A percentile compares a stretch with the other conserved stretches of the same genome.
phyloP scores from a whole-genome alignment of 2,797 vertebrate genomes.

The Aplochiton taeniatus region DNA sequence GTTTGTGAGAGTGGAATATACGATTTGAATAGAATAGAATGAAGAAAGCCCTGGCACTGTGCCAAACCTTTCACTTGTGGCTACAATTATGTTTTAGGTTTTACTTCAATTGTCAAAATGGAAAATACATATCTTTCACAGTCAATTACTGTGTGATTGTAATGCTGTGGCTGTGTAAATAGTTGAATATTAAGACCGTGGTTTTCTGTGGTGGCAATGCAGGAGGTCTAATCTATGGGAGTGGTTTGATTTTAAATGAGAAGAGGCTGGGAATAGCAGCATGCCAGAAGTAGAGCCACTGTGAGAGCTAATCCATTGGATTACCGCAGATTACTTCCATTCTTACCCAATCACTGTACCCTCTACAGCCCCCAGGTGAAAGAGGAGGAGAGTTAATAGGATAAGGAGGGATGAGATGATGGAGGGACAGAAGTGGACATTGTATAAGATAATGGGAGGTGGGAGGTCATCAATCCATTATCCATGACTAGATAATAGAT shows the following conservation, averaged over 20 bases:
- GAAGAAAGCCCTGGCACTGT: no score
- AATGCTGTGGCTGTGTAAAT: not conserved
- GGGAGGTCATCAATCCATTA: not conserved
- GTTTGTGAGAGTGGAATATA: no score
- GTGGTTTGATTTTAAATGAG: slow-evolving; percentile 42
- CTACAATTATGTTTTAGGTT: no score
- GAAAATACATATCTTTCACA: no score
- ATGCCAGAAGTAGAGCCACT: slow-evolving; percentile 59
- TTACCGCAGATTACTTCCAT: slow-evolving; percentile 66
- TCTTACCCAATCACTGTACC: slow-evolving; percentile 64
- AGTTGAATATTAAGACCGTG: not conserved
- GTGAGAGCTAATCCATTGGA: slow-evolving; percentile 66
- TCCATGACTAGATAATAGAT: no score
- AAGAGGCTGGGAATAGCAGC: slow-evolving; percentile 56
- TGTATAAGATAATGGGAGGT: slow-evolving; percentile 12
- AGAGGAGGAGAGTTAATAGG: slow-evolving; percentile 29
- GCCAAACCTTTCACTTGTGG: no score
- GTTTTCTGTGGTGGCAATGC: slow-evolving; percentile 47
- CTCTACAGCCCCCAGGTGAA: slow-evolving; percentile 46
- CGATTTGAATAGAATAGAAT: no score
- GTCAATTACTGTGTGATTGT: no score
- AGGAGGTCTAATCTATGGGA: slow-evolving; percentile 26
- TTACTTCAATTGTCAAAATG: no score
- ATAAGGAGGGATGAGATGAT: not conserved
- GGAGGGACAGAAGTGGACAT: slow-evolving; percentile 22